Percentiles rank a stretch among this genome's conserved stretches.
phyloP scores from a whole-genome alignment of 2,113 vertebrate species.

The Odontophorus gujanensis region DNA sequence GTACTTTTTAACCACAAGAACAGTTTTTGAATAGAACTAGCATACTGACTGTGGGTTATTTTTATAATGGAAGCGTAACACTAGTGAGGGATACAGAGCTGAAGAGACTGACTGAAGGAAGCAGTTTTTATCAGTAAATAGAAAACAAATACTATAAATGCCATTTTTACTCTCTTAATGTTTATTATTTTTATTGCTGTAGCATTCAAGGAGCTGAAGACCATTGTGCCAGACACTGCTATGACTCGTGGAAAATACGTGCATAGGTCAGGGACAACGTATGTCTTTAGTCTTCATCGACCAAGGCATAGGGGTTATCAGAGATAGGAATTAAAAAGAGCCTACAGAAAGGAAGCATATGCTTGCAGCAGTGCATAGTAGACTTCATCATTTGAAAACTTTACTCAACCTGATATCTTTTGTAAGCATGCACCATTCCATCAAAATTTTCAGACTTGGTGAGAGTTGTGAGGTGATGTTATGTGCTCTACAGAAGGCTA shows the following conservation, averaged over 20 bases:
- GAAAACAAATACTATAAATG: background rate
- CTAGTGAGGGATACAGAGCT: background rate
- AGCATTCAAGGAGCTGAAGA: background rate
- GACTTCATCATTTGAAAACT: background rate
- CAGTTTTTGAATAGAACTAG: background rate
- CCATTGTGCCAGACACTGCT: background rate
- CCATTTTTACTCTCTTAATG: background rate
- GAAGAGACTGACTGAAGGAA: background rate
- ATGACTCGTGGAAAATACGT: background rate
- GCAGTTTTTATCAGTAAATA: background rate
- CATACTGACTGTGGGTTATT: background rate
- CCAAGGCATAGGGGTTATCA: background rate
- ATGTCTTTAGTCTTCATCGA: fast-evolving
- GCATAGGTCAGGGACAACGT: background rate
- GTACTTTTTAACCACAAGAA: background rate
- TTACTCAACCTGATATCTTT: background rate
- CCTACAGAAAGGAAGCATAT: background rate
- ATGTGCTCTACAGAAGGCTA: background rate
- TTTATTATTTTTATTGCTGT: background rate
- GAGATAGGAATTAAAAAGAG: background rate
- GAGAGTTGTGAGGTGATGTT: background rate
- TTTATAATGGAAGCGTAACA: background rate
- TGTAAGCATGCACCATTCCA: background rate
- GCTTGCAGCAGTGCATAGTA: background rate
- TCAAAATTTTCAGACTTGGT: background rate